Evolutionary conservation across 2,797 vertebrate species (phyloP).

Genomic region (Enoplosus armatus): DNA sequence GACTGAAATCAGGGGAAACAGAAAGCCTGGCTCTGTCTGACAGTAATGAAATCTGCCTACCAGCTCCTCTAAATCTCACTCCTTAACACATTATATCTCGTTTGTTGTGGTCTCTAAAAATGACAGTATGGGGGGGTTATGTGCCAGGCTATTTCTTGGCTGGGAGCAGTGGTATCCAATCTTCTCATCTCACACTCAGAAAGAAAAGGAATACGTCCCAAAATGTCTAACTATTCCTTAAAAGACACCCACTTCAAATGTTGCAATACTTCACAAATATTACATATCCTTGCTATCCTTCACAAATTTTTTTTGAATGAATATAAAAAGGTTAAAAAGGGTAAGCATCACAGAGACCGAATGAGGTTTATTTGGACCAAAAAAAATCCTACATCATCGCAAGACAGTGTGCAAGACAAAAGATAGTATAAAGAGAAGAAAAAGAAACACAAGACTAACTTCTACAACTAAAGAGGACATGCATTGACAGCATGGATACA

Average conservation of each 20-base stretch:
- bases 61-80: background rate
- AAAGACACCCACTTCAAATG: background rate
- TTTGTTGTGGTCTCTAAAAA: no score
- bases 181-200: background rate
- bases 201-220: background rate
- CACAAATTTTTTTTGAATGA: slow-evolving; percentile 5
- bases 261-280: background rate
- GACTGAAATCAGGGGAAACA: background rate
- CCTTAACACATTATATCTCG: background rate
- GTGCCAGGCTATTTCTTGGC: background rate
- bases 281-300: background rate
- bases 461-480: slow-evolving; percentile 70
- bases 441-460: slow-evolving; percentile 38
- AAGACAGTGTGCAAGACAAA: slow-evolving; percentile 14
- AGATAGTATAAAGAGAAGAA: slow-evolving; percentile 39
- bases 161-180: background rate
- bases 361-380: slow-evolving; percentile 3
- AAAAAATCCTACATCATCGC: background rate
- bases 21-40: background rate
- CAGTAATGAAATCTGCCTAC: background rate
- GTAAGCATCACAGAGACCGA: background rate
- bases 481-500: slow-evolving; percentile 79
- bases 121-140: background rate
- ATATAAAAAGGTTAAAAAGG: background rate
- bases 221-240: background rate